phyloP scores from a whole-genome alignment of 1,140 invertebrate species.

The Lepidostoma basale region DNA sequence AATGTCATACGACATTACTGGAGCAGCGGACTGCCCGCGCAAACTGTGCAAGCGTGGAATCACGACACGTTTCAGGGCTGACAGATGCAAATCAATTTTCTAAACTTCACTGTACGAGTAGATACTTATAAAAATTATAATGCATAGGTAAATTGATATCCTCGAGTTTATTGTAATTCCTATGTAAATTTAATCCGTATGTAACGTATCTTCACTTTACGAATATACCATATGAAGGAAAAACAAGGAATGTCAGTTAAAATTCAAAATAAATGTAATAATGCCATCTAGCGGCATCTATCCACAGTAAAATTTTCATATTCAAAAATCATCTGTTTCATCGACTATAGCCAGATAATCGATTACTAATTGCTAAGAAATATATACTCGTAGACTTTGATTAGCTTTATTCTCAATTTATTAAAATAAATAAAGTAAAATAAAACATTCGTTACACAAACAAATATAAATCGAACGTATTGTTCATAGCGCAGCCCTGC shows the following conservation, averaged over 20 bases:
- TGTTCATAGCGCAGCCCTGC: background rate
- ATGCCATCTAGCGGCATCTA: too few species aligned
- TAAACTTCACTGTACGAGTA: background rate
- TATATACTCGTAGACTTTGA: background rate
- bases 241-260: too few species aligned
- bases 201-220: too few species aligned
- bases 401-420: background rate
- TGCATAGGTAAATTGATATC: too few species aligned
- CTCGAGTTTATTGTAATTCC: too few species aligned
- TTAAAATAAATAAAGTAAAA: background rate
- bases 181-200: too few species aligned
- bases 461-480: background rate
- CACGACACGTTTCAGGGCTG: background rate
- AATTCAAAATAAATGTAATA: too few species aligned
- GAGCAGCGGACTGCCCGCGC: background rate
- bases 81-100: background rate
- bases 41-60: background rate
- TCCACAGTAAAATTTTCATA: too few species aligned
- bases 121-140: too few species aligned
- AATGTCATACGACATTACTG: constrained; percentile 1
- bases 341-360: background rate
- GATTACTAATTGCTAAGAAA: background rate
- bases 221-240: too few species aligned
- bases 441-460: background rate
- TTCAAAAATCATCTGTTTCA: too few species aligned